A percentile compares a stretch with the other conserved stretches of the same genome.
Conservation (phyloP, 2,888 invertebrate genomes). For the Xestoiulus laeticollis region DNA sequence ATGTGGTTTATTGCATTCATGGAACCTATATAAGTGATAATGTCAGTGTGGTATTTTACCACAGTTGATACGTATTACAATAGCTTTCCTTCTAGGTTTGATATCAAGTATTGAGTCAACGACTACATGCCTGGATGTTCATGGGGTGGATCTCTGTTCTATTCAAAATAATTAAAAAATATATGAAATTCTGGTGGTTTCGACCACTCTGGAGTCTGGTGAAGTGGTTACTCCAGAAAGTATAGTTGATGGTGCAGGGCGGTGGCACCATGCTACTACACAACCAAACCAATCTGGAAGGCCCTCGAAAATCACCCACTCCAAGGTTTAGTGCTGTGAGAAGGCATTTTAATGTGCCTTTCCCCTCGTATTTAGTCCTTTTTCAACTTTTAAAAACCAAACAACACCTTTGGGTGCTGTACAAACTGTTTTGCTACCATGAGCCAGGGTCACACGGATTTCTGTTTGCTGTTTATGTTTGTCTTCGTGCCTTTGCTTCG, state of each 20-base stretch:
- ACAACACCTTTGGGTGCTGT: background rate
- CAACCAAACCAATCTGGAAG: background rate
- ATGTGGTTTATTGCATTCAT: too few relatives aligned
- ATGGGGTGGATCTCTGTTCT: too few relatives aligned
- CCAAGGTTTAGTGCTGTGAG: background rate
- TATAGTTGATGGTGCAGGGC: background rate
- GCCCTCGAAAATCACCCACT: background rate
- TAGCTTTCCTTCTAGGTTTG: too few relatives aligned
- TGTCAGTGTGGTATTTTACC: background rate
- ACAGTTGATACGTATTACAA: too few relatives aligned
- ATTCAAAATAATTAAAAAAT: background rate
- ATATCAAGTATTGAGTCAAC: too few relatives aligned
- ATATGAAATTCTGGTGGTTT: background rate
- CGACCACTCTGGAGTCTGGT: background rate
- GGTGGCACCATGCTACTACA: background rate
- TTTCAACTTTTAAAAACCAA: background rate
- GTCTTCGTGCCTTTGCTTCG: background rate
- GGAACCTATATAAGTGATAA: too few relatives aligned
- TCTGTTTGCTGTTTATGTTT: background rate
- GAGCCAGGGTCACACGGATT: background rate
- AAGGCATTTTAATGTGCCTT: background rate
- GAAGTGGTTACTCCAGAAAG: background rate
- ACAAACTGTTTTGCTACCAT: background rate
- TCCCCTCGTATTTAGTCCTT: background rate
- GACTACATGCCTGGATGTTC: too few relatives aligned